These are phyloP conservation scores for Montipora capricornis DNA, from an alignment of 64 coral and sea anemone species.

Conservation along the genomic window DNA sequence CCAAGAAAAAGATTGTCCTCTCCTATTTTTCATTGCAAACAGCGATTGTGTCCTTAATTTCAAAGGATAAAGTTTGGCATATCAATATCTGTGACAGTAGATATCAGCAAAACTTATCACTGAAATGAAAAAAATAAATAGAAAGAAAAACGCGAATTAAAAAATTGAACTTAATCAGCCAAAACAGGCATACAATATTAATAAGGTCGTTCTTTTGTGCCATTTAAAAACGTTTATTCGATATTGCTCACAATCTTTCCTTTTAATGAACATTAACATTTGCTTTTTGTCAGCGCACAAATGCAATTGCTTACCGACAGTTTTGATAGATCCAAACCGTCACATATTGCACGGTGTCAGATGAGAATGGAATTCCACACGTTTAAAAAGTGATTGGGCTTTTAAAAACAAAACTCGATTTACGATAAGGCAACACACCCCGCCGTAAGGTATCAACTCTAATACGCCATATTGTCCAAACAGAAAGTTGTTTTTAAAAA, in stretches of 20 bases:
- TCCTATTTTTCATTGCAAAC: no score
- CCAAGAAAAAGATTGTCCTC: no score
- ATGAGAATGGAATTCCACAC: not conserved
- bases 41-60: no score
- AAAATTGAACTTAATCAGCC: not conserved
- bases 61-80: no score
- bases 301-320: not conserved
- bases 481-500: not conserved
- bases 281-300: not conserved
- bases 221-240: no score
- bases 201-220: no score
- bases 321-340: not conserved
- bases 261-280: no score
- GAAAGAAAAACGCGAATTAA: not conserved
- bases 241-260: no score
- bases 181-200: not conserved
- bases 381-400: not conserved
- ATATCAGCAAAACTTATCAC: no score
- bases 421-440: not conserved
- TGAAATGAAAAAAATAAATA: not conserved
- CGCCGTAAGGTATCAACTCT: not conserved
- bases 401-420: not conserved
- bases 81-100: no score
- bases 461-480: conserved; percentile 3
- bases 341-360: not conserved